phyloP scores from a whole-genome alignment of 2,888 invertebrate species.

The Drosophila ezoana region DNA sequence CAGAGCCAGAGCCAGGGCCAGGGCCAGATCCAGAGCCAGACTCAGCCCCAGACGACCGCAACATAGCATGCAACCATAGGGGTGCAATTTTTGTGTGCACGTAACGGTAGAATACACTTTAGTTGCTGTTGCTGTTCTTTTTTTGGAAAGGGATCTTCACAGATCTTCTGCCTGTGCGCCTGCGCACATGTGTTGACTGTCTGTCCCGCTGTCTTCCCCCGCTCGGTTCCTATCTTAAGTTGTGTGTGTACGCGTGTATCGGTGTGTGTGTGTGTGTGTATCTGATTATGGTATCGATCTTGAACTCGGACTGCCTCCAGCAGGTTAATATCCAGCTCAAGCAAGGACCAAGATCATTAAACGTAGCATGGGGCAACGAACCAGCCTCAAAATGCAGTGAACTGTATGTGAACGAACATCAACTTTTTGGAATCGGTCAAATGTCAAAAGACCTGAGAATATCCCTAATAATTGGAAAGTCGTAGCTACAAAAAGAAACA shows the following conservation, averaged over 20 bases:
- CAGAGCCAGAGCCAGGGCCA: constrained; percentile 15
- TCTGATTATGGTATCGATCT: constrained; percentile 70
- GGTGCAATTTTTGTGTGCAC: constrained; percentile 78
- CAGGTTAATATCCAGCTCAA: constrained; percentile 65
- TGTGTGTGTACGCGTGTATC: constrained; percentile 2
- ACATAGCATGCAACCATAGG: constrained; percentile 65
- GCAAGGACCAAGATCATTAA: constrained; percentile 54
- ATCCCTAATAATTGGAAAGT: background rate
- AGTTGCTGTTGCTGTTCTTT: constrained; percentile 50
- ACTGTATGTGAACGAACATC: constrained; percentile 45
- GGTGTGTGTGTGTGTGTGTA: constrained; percentile 9
- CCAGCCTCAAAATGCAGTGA: constrained; percentile 64
- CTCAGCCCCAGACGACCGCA: constrained; percentile 23
- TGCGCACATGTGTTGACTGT: constrained; percentile 71
- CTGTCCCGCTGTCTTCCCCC: constrained; percentile 27
- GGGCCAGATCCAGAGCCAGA: constrained; percentile 4
- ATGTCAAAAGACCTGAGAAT: constrained; percentile 5
- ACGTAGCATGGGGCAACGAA: constrained; percentile 78
- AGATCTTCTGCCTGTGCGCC: constrained; percentile 50
- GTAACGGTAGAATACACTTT: constrained; percentile 75
- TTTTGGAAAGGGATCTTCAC: constrained; percentile 69
- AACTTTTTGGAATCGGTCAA: constrained; percentile 35
- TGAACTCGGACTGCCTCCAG: constrained; percentile 60
- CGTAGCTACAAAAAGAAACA: no score
- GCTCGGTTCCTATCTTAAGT: constrained; percentile 11